Base-by-base conservation (phyloP, 2,888 invertebrate species). In the Tipula lateralis region DNA sequence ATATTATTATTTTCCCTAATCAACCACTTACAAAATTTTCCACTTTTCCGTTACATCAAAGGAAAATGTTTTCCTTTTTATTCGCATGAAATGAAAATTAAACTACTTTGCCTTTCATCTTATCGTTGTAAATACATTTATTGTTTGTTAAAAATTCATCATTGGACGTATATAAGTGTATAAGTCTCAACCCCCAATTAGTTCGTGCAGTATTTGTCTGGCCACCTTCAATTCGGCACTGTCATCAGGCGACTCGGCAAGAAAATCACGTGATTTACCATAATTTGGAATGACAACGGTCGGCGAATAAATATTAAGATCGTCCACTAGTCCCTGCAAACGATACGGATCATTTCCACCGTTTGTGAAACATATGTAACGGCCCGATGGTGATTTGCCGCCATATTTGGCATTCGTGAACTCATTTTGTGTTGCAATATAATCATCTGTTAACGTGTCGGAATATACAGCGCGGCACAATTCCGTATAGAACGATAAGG, bases 341-440 rank as follows among this genome's bases (percentile, higher is more conserved):
- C 82, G 82, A 16, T 30, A 82, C 3, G 82, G 82, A 32, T 82
- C 82, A 82, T 82, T 82, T 82, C n/a, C 30, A 16, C 82, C 82
- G 24, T 82, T 82, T 30, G 82, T 82, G 32, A 82, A 82, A n/a
- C 30, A 82, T 0, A 82, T n/a, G 30, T 82, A 30, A 30, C 6
- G n/a, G 5, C 16, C 82, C n/a, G 4, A 30, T 9, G 82, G 82
- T 5, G 82, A n/a, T 82, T 32, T 32, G 29, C 82, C 82, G 30
- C 2, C 4, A 29, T 30, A 30, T 66, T 24, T 66, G 1, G 9
- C 1, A 30, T 30, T 82, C 2, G 32, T 82, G 6, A 16, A 16
- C 32, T 16, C n/a, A 30, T 82, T 82, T 82, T 30, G n/a, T 30
- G 16, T 3, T 16, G 29, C 82, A 82, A 82, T 82, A 13, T 30